Base-by-base conservation (phyloP, 2,888 invertebrate genomes). In the Meteorus cinctellus region DNA sequence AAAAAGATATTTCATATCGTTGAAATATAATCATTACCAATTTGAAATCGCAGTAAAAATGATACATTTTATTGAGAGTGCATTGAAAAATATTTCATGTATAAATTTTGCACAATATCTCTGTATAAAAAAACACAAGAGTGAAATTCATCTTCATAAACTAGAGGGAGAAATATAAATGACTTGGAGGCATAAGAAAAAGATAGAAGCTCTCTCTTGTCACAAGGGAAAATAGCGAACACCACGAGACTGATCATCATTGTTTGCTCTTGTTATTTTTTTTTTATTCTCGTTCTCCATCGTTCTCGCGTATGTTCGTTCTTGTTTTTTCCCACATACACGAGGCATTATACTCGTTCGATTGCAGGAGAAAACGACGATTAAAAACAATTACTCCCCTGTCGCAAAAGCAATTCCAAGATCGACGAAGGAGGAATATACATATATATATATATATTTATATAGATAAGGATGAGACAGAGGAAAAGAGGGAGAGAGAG, bases 311-410 rank as follows among this genome's bases (percentile, higher is more conserved):
- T 27, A 27, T 14, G 60, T 27, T 12, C 14, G 36, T 19, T 34
- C 14, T 4, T 60, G 24, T 60, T 60, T 24, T 19, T 12, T 60
- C 10, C 27, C 59, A 16, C n/a, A 62, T n/a, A 16, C 62, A 62
- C 14, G 34, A 6, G 19, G 2, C 19, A 55, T 55, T 19, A 19
- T 24, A 55, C 4, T 48, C 63, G 34, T 65, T 65, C 36, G 41
- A 65, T 65, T 65, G 55, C 36, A 41, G n/a, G 36, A 34, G 65
- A 65, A 41, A 65, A 72, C 72, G 63, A 45, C 72, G 72, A 72
- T 72, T 72, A 72, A 72, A 72, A 72, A 72, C 72, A 72, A 72
- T 72, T 72, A 72, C 36, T 70, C 59, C 55, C 59, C 59, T 41
- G 65, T 65, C 65, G 65, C 41, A 65, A 65, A 55, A 65, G 65